Base-by-base conservation (phyloP, 2,888 invertebrate species). In the Mechanitis mazaeus region DNA sequence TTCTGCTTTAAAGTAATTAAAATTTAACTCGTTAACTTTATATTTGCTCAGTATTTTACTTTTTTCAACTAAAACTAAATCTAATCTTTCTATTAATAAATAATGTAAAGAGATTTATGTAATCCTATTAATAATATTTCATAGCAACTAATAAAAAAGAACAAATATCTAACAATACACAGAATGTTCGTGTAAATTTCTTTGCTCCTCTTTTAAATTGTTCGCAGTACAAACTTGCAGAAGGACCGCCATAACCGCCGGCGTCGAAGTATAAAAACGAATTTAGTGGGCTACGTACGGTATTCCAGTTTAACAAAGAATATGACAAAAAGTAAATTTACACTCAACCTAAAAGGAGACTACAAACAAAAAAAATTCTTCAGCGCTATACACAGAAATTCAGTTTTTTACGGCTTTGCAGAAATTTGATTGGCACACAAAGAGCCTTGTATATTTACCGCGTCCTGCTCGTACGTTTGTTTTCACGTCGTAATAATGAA, bases 341-440 rank as follows among this genome's bases (percentile, higher is more conserved):
- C 64, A 55, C 63, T 47, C 56, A 46, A 57, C 45, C 46, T 60
- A 56, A 60, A 60, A 55, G 58, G 33, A 53, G 46, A 60, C 50
- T 31, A 50, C 53, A 61, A 54, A 61, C 58, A 60, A 68, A 65
- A 60, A 20, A 54, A 45, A 55, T 33, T 45, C 64, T 60, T 50
- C 63, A 67, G 47, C 59, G 58, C 56, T 57, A 59, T 56, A 54
- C 45, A 57, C 58, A 45, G 60, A 57, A 66, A 67, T 64, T 56
- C 57, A 63, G 65, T 67, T 69, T 67, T 67, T 65, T 66, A 67
- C 59, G 66, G 67, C 58, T 60, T 58, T 59, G 66, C 74, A 77
- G 75, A 77, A 79, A 77, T 80, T 75, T 80, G 82, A 83, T 83
- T 83, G 83, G 77, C 73, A 73, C 72, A 81, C 81, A 83, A 82